Evolutionary conservation across 2,888 invertebrate genomes (phyloP).

Genomic region (Acleris cristana): DNA sequence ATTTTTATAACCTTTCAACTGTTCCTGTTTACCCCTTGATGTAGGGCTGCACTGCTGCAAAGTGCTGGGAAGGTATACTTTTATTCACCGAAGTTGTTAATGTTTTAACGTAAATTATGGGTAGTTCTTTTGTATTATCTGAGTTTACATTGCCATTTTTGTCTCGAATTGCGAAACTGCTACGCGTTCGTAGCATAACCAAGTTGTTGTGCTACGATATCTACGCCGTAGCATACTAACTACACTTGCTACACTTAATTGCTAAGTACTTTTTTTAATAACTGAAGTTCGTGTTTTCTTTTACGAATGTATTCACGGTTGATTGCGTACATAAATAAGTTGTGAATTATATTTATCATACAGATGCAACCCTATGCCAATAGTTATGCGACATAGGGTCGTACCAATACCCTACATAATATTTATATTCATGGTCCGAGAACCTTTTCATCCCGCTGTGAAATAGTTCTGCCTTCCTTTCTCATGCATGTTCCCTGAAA

Average conservation of each 20-base stretch:
- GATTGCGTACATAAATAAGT: not conserved
- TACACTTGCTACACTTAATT: not conserved
- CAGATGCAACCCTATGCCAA: constrained; percentile 47
- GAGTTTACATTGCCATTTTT: not conserved
- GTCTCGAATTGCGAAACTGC: not conserved
- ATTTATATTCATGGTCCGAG: constrained; percentile 75
- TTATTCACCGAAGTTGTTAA: not conserved
- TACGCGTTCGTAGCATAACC: constrained; percentile 14
- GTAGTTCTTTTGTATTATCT: no score
- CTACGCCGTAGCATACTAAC: constrained; percentile 11
- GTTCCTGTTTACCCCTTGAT: constrained; percentile 54
- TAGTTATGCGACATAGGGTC: constrained; percentile 59
- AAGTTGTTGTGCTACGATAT: constrained; percentile 30
- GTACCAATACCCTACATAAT: constrained; percentile 54
- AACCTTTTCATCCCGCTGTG: constrained; percentile 69
- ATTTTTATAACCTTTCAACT: constrained; percentile 71
- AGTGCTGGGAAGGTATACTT: not conserved
- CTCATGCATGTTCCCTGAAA: constrained; percentile 70
- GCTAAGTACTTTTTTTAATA: not conserved
- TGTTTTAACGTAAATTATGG: no score
- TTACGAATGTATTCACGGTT: not conserved
- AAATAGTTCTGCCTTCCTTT: constrained; percentile 71
- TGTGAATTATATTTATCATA: not conserved
- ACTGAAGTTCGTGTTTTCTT: not conserved
- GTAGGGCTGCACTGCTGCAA: constrained; percentile 17